Evolutionary conservation across 1,140 invertebrate species (phyloP), one percentile per base, ranked within the genome.

Genomic region (Lepidurus apus): DNA sequence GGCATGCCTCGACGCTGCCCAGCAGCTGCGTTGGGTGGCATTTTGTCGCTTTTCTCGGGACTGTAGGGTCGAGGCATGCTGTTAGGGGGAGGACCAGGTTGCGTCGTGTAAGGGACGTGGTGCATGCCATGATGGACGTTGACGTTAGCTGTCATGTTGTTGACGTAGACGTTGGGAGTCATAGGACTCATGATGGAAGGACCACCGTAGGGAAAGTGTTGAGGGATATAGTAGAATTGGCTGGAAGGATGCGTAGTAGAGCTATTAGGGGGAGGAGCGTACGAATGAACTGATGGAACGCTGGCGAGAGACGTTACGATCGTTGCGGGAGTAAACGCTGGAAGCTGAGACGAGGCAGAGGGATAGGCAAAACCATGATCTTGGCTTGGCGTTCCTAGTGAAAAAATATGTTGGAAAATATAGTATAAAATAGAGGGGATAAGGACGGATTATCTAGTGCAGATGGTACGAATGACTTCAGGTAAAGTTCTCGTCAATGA

Each of bases 81-180:
- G 34, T 2, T 0, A 34, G 34, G 34, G 2, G 53, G 53, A n/a
- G 53, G 53, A 13, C 17, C 53, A 1, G 53, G 17, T 17, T 13
- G 21, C 0, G 53, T 17, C 6, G 53, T 21, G 53, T 65, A 65
- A 65, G 53, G 53, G 53, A 65, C 9, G 7, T 65, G 53, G 53
- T 65, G 53, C 21, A 65, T 13, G 6, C 53, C 53, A 65, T 65
- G 53, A 3, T 65, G 53, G 8, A 65, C 53, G 21, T 17, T 65
- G 9, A 65, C 53, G 53, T 65, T 65, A 21, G 53, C 53, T 65
- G 53, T 65, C 53, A 65, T 65, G 13, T 65, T 65, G 21, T 65
- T 65, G 53, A 65, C 53, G 53, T 65, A 65, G 0, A 65, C 53
- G 13, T 4, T 65, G 53, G 53, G 53, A 13, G 53, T 65, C 13